These are phyloP conservation scores for Oreocharis arfaki DNA, from an alignment of 2,113 vertebrate species.

Conservation along the genomic window DNA sequence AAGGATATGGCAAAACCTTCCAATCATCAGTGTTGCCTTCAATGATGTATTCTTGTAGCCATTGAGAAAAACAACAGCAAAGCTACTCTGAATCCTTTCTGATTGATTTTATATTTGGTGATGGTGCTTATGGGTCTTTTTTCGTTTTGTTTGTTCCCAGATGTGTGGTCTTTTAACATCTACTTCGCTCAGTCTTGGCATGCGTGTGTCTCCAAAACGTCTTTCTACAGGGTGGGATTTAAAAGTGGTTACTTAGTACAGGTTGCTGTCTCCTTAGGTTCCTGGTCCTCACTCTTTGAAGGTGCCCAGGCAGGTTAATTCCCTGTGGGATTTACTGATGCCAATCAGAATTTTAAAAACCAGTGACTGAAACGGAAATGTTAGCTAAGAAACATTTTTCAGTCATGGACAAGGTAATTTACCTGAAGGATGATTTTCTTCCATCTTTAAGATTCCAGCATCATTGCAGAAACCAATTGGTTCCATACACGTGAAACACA, in stretches of 20 bases:
- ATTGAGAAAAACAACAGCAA: neutral
- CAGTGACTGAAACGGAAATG: neutral
- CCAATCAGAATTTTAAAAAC: neutral
- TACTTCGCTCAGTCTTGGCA: neutral
- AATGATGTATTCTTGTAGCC: neutral
- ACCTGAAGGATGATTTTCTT: neutral
- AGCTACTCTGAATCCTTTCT: neutral
- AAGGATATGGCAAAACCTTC: neutral
- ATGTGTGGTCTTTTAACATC: neutral
- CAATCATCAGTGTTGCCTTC: neutral
- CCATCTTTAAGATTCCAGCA: neutral
- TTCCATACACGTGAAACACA: neutral
- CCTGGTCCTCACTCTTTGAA: neutral
- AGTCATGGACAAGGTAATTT: neutral
- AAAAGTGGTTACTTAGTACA: neutral
- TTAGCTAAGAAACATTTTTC: neutral
- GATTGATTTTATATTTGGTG: neutral
- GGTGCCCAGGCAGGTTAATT: neutral
- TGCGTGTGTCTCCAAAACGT: neutral
- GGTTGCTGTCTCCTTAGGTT: rapidly evolving
- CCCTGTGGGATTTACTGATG: neutral
- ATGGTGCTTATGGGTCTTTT: neutral
- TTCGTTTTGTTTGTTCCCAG: neutral
- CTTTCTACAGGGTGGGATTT: neutral
- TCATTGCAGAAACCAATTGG: neutral